These are phyloP conservation scores for Parazoanthus darwini DNA, from an alignment of 92 coral and sea anemone species.

Conservation along the genomic window DNA sequence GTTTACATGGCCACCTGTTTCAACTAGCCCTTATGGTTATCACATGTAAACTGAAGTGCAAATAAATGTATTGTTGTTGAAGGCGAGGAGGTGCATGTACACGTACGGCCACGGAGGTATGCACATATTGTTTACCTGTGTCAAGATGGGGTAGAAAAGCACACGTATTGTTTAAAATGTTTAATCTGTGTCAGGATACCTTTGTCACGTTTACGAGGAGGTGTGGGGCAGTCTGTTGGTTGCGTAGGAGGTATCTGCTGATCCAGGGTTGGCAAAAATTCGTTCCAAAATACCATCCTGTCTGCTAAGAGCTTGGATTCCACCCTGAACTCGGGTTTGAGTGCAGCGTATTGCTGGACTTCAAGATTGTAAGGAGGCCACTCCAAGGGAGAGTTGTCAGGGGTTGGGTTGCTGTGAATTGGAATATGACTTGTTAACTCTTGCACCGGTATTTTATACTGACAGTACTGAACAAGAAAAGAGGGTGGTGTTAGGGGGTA, in stretches of 20 bases:
- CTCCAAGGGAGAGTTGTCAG: not conserved
- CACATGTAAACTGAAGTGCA: no score
- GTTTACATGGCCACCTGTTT: no score
- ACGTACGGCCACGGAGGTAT: no score
- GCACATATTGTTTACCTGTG: no score
- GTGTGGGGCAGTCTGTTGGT: not conserved
- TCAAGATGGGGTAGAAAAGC: no score
- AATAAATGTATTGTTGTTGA: no score
- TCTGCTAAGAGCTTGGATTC: constrained; percentile 19
- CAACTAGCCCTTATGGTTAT: no score
- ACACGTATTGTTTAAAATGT: not conserved
- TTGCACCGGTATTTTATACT: not conserved
- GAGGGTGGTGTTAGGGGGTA: not conserved
- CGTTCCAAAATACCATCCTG: constrained; percentile 13
- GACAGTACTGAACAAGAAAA: not conserved
- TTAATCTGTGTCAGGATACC: not conserved
- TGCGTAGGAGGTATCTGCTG: not conserved
- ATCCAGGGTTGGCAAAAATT: not conserved
- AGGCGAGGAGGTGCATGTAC: no score
- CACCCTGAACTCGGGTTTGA: not conserved
- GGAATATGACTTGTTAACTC: not conserved
- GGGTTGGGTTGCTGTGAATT: constrained; percentile 1
- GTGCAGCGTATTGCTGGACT: constrained; percentile 10
- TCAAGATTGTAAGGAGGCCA: constrained; percentile 13
- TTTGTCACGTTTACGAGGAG: not conserved